Base-by-base conservation (phyloP, 2,113 vertebrate genomes). In the Prinia subflava region DNA sequence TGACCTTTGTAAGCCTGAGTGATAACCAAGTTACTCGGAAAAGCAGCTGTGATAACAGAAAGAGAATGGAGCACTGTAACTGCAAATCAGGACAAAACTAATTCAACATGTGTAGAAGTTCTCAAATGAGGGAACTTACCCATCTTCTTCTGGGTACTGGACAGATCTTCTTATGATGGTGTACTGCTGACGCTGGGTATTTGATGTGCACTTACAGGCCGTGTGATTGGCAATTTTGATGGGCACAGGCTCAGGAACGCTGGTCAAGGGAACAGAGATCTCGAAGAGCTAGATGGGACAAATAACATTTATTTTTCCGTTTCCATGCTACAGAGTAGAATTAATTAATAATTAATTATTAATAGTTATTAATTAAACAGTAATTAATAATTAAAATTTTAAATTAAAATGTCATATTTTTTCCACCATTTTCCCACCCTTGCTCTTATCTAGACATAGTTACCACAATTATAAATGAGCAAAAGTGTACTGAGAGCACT, bases 211-310 rank as follows among this genome's bases (percentile, higher is more conserved):
- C 93, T 98, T 98, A 89, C 99, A 99, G 91, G 98, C 98, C 2
- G 99, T 99, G 71, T 99, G 99, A 94, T 99, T 99, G 71, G 99
- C 99, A 85, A 99, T 98, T 97, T 98, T 99, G 87, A 99, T 97
- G 42, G 99, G 97, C 91, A 99, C 98, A 1, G 99, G 98, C 90
- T 99, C 99, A 12, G 99, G 99, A 74, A 98, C 98, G 79, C 98
- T 98, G 87, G 99, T 99, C 97, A 99, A 98, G 42, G 99, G 99
- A 55, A 99, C 98, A 0, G 98, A 97, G 94, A 99, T 98, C 90
- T 99, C 98, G 68, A 99, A 98, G 81, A 99, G 98, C 99, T 99
- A 86, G 41, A 87, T 59, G 75, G n/a, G 20, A 85, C 14, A 96
- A 92, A 89, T 41, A 52, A 71, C 13, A 77, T 67, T 55, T 60